These are phyloP conservation scores for Limonius californicus DNA, from an alignment of 1,140 invertebrate genomes.

Conservation along the genomic window DNA sequence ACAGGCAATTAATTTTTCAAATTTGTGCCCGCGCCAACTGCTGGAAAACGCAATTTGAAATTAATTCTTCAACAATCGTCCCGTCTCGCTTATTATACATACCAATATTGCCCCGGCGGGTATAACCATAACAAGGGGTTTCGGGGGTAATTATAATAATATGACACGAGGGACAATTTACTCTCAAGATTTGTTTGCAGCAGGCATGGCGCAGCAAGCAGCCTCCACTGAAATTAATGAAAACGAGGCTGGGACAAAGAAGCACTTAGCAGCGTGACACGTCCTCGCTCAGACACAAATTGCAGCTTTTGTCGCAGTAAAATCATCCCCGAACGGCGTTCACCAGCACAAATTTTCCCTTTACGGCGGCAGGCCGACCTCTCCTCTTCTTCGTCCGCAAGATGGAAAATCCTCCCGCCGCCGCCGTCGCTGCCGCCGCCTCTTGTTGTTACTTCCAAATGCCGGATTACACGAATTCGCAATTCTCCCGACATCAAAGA, in stretches of 20 bases:
- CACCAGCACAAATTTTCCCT: slow-evolving; percentile 4
- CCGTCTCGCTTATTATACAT: neutral
- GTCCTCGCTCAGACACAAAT: slow-evolving; percentile 11
- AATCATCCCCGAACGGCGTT: slow-evolving; percentile 7
- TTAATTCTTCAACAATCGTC: neutral
- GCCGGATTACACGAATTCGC: slow-evolving; percentile 6
- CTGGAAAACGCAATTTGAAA: neutral
- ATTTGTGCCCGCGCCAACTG: neutral
- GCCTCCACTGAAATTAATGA: slow-evolving; percentile 7
- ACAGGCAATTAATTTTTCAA: neutral
- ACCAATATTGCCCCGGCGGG: neutral
- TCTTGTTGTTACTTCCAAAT: neutral
- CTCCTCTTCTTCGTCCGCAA: neutral
- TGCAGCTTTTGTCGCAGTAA: slow-evolving; percentile 13
- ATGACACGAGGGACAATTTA: neutral
- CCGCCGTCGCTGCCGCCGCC: neutral
- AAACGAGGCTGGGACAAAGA: slow-evolving; percentile 3
- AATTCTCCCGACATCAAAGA: slow-evolving; percentile 7
- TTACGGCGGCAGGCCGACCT: neutral
- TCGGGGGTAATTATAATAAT: neutral
- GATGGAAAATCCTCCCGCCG: neutral
- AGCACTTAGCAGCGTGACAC: slow-evolving; percentile 12
- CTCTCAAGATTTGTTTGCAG: neutral
- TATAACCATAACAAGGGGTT: neutral
- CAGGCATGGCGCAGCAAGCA: neutral